These are phyloP conservation scores for Sarcophaga variegata DNA, from an alignment of 2,888 invertebrate genomes.

Conservation along the genomic window DNA sequence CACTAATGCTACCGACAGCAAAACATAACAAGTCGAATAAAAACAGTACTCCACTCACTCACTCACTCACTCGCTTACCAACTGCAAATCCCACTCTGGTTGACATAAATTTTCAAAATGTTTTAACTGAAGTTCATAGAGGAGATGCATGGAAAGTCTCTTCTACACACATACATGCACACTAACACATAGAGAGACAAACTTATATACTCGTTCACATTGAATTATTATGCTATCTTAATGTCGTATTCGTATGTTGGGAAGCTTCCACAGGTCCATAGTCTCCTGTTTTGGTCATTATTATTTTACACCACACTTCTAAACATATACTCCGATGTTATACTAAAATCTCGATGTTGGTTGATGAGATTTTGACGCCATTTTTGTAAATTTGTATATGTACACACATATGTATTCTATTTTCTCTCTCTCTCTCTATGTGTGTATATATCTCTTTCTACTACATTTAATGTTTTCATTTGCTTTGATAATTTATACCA, in stretches of 20 bases:
- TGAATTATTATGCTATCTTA: slow-evolving; percentile 29
- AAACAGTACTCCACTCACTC: background rate
- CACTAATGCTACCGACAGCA: background rate
- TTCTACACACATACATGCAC: background rate
- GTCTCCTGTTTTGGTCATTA: background rate
- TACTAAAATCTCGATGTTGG: background rate
- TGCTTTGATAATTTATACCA: slow-evolving; percentile 24
- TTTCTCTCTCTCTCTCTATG: background rate
- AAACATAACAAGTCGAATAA: background rate
- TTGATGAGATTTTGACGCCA: slow-evolving; percentile 46
- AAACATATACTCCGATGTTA: background rate
- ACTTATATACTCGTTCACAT: background rate
- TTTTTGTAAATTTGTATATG: slow-evolving; percentile 22
- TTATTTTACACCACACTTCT: slow-evolving; percentile 19
- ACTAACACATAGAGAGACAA: background rate
- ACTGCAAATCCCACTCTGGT: slow-evolving; percentile 20
- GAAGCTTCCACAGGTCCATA: slow-evolving; percentile 17
- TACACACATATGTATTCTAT: background rate
- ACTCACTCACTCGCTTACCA: too few species aligned
- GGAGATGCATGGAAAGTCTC: background rate
- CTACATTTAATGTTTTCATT: background rate
- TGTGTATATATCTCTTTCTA: background rate
- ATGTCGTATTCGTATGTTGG: slow-evolving; percentile 24
- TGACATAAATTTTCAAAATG: slow-evolving; percentile 40
- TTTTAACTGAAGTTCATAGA: slow-evolving; percentile 37